Percentiles rank a stretch among this genome's conserved stretches.
phyloP scores from a whole-genome alignment of 37 sponge, comb jelly and placozoan species.

The Crambe crambe region DNA sequence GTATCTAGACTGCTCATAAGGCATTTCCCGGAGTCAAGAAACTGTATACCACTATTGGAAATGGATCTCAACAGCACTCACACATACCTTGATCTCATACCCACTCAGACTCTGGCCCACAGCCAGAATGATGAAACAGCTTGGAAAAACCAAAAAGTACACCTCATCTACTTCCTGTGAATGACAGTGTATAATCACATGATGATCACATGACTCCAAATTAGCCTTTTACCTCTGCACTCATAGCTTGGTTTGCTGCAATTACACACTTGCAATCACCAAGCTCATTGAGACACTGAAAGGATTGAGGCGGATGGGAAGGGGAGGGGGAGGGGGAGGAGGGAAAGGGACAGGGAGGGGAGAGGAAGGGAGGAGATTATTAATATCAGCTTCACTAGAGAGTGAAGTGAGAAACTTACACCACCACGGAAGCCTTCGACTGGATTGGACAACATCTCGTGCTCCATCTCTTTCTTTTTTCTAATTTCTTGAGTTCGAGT shows the following conservation, averaged over 20 bases:
- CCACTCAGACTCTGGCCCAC: constrained; percentile 86
- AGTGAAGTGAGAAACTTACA: constrained; percentile 27
- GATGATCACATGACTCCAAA: not conserved
- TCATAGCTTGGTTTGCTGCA: constrained; percentile 53
- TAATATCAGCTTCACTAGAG: not conserved
- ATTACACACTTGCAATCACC: constrained; percentile 72
- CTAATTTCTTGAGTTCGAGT: constrained; percentile 72
- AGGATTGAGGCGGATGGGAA: not conserved
- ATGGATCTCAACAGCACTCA: too few species aligned
- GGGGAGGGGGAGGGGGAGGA: not conserved
- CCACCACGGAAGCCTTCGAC: constrained; percentile 81
- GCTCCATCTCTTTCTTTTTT: constrained; percentile 86
- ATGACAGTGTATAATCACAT: not conserved
- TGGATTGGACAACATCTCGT: constrained; percentile 83
- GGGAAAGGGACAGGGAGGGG: not conserved
- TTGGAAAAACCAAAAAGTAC: constrained; percentile 77
- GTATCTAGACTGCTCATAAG: too few species aligned
- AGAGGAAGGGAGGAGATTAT: not conserved
- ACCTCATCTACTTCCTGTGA: constrained; percentile 72
- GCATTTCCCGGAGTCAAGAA: too few species aligned
- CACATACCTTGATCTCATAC: constrained; percentile 74
- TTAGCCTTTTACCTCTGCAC: constrained; percentile 50
- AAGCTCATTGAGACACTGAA: constrained; percentile 69
- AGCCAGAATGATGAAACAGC: constrained; percentile 63
- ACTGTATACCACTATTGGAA: too few species aligned